Conservation (phyloP, 2,113 vertebrate species). For the Toxotes chatareus region DNA sequence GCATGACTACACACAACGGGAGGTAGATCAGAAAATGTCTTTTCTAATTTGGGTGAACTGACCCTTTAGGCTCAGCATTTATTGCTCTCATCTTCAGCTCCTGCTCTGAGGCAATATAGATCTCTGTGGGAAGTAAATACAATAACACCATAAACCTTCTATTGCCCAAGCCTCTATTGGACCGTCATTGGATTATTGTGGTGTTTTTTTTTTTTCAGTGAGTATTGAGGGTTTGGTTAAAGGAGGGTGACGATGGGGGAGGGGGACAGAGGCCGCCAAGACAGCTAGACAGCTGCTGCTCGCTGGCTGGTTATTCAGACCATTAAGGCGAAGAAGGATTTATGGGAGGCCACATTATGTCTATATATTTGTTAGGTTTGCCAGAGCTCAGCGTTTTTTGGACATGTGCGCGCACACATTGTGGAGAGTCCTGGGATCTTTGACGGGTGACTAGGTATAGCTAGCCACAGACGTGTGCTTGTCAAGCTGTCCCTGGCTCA, state of each 20-base stretch:
- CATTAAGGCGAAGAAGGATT: slow-evolving; percentile 36
- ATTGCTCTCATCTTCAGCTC: neutral
- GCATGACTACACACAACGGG: neutral
- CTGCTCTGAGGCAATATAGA: neutral
- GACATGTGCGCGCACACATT: neutral
- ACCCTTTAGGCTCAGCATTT: neutral
- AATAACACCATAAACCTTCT: neutral
- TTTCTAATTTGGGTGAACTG: neutral
- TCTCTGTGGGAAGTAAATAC: slow-evolving; percentile 17
- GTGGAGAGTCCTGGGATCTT: too few relatives aligned
- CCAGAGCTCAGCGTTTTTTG: neutral
- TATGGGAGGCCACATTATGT: slow-evolving; percentile 14
- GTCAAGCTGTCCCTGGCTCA: too few relatives aligned
- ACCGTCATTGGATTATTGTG: slow-evolving; percentile 30
- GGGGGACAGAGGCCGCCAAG: slow-evolving; percentile 24
- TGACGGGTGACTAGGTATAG: too few relatives aligned
- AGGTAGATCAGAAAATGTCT: neutral
- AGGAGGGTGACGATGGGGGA: slow-evolving; percentile 32
- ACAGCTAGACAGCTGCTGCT: slow-evolving; percentile 54
- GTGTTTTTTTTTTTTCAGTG: neutral
- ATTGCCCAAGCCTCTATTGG: slow-evolving; percentile 1
- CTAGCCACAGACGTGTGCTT: too few relatives aligned
- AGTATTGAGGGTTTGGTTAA: neutral
- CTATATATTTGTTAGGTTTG: neutral
- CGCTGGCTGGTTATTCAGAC: slow-evolving; percentile 28